phyloP scores from a whole-genome alignment of 2,888 invertebrate genomes.

The Protodeltote pygarga region DNA sequence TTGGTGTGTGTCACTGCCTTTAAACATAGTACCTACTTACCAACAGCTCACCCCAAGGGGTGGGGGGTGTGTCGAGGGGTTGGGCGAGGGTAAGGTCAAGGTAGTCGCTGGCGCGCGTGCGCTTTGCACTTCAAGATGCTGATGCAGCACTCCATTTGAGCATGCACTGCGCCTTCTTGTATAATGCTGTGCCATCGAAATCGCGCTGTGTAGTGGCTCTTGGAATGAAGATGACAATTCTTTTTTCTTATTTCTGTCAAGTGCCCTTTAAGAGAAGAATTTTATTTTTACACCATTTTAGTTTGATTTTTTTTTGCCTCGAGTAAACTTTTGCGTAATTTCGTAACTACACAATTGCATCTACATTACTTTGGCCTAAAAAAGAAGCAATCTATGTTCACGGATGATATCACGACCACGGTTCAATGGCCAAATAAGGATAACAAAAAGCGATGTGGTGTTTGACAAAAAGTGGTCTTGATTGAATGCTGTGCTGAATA shows the following conservation, averaged over 20 bases:
- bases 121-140: constrained; percentile 60
- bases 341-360: not conserved
- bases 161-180: constrained; percentile 31
- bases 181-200: constrained; percentile 32
- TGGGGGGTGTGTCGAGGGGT: constrained; percentile 39
- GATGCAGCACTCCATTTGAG: constrained; percentile 50
- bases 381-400: constrained; percentile 25
- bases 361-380: constrained; percentile 6
- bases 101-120: constrained; percentile 69
- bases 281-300: not conserved
- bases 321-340: not conserved
- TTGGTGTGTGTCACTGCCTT: constrained; percentile 37
- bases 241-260: constrained; percentile 5
- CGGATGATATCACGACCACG: constrained; percentile 44
- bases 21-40: constrained; percentile 31
- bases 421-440: constrained; percentile 54
- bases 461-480: constrained; percentile 39
- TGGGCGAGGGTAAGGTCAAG: constrained; percentile 75
- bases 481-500: constrained; percentile 28
- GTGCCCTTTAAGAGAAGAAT: not conserved
- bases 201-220: constrained; percentile 8
- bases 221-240: not conserved
- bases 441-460: constrained; percentile 40
- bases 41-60: constrained; percentile 28
- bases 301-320: not conserved